phyloP scores from a whole-genome alignment of 2,888 invertebrate genomes.

The Tetrapedia diversipes region DNA sequence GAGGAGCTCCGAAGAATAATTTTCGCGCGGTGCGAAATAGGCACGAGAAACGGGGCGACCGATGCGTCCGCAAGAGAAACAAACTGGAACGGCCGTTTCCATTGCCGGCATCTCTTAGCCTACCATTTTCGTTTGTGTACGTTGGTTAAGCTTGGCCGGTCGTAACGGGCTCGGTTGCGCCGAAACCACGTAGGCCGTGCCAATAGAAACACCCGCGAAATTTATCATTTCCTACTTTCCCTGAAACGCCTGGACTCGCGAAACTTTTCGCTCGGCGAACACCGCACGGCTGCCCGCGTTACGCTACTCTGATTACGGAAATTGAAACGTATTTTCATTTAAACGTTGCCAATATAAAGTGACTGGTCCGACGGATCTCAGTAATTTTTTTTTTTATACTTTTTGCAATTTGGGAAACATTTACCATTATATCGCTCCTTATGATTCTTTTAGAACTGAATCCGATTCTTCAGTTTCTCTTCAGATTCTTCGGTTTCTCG shows the following conservation, averaged over 20 bases:
- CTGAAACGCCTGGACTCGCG: neutral
- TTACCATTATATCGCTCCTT: no score
- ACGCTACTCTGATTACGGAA: no score
- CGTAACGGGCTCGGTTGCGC: neutral
- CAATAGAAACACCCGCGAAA: conserved; percentile 15
- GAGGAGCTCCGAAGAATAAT: neutral
- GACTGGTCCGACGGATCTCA: no score
- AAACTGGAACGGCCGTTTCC: neutral
- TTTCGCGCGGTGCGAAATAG: neutral
- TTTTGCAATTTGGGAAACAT: no score
- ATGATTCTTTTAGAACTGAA: no score
- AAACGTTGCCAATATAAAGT: no score
- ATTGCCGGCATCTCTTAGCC: conserved; percentile 5
- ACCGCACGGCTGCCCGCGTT: no score
- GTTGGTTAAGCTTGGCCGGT: conserved; percentile 10
- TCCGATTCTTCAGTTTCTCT: no score
- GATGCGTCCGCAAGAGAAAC: conserved; percentile 8
- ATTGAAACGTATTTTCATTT: no score
- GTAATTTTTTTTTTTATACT: no score
- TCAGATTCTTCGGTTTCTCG: no score
- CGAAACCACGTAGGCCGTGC: neutral
- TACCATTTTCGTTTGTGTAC: conserved; percentile 15
- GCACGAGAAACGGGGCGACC: neutral
- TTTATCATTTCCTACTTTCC: conserved; percentile 5
- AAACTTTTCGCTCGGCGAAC: neutral